A percentile compares a stretch with the other conserved stretches of the same genome.
These are phyloP conservation scores for Hormaphis cornu DNA, from an alignment of 1,140 invertebrate genomes.

Conservation along the genomic window DNA sequence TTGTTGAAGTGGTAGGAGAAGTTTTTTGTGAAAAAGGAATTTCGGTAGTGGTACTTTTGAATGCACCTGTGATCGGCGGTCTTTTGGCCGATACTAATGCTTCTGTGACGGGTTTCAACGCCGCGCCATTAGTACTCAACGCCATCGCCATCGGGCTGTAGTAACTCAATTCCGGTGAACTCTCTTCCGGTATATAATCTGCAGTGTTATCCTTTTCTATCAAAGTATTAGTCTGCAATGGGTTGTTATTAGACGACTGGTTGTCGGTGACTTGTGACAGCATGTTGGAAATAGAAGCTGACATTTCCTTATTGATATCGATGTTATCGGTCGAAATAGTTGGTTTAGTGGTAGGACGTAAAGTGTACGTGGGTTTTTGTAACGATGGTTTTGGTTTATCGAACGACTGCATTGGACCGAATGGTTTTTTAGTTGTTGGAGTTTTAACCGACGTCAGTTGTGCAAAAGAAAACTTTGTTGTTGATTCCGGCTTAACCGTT, in stretches of 20 bases:
- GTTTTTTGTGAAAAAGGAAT: slow-evolving; percentile 1
- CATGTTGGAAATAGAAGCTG: slow-evolving; percentile 37
- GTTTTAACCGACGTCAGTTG: neutral
- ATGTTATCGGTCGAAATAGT: neutral
- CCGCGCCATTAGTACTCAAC: neutral
- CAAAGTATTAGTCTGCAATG: slow-evolving; percentile 2
- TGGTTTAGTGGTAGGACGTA: neutral
- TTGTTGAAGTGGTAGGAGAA: neutral
- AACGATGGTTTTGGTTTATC: slow-evolving; percentile 1
- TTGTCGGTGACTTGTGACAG: slow-evolving; percentile 37
- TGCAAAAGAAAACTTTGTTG: neutral
- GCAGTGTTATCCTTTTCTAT: slow-evolving; percentile 8
- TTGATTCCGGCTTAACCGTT: neutral
- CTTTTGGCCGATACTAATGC: neutral
- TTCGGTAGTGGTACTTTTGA: slow-evolving; percentile 5
- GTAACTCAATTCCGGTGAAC: slow-evolving; percentile 17
- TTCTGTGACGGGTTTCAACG: slow-evolving; percentile 10
- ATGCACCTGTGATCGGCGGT: neutral
- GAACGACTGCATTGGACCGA: neutral
- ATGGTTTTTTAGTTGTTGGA: slow-evolving; percentile 14
- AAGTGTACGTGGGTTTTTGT: neutral
- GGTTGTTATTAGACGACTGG: neutral
- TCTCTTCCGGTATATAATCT: slow-evolving; percentile 20
- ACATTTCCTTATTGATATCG: slow-evolving; percentile 34
- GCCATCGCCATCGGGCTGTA: slow-evolving; percentile 6